phyloP scores from a whole-genome alignment of 2,113 vertebrate genomes.

The Pelvicachromis taeniatus region DNA sequence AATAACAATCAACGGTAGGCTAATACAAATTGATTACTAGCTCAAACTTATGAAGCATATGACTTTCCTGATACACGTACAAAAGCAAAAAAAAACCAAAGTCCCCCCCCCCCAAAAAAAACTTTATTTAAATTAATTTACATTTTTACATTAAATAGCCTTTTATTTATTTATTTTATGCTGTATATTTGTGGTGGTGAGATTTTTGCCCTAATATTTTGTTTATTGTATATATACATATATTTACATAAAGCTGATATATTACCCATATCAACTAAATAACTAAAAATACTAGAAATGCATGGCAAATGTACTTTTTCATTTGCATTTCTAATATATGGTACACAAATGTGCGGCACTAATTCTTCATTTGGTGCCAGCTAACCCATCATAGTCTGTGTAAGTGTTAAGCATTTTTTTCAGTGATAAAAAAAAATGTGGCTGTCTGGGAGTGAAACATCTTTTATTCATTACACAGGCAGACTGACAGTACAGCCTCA shows the following conservation, averaged over 20 bases:
- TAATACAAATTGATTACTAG: background rate
- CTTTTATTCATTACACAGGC: background rate
- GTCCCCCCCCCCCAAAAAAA: background rate
- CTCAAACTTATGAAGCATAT: background rate
- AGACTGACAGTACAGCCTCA: background rate
- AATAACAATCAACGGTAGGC: background rate
- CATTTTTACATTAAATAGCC: accelerated
- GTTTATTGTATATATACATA: background rate
- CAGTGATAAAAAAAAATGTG: background rate
- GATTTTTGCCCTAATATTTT: too few species aligned
- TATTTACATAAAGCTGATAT: background rate
- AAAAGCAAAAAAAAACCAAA: background rate
- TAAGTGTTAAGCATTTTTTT: background rate
- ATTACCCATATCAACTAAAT: accelerated
- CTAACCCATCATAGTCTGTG: background rate
- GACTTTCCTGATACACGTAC: background rate
- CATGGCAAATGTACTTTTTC: background rate
- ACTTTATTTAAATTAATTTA: background rate
- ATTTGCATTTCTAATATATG: background rate
- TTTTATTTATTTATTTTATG: too few species aligned
- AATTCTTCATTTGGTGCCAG: background rate
- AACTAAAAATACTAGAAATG: background rate
- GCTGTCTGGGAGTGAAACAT: background rate
- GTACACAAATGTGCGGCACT: background rate
- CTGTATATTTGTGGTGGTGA: too few species aligned